Conservation (phyloP, 2,113 vertebrate genomes). For the Ploceus nigricollis region DNA sequence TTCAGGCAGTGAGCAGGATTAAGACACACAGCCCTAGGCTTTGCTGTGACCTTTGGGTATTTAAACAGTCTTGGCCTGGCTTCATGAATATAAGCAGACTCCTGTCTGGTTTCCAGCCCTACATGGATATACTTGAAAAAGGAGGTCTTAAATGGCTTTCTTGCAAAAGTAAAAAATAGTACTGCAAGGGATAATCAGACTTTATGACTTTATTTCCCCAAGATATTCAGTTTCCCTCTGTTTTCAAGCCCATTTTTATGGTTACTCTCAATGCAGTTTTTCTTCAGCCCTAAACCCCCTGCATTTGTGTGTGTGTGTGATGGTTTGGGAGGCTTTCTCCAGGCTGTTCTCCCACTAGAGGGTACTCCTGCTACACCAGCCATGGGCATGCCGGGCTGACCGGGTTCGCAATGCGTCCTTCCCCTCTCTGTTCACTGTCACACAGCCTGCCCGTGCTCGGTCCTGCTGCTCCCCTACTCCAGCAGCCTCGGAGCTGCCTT, state of each 20-base stretch:
- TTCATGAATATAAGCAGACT: not conserved
- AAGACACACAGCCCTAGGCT: slow-evolving; percentile 9
- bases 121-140: fast-evolving
- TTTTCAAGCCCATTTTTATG: not conserved
- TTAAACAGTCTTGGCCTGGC: slow-evolving; percentile 20
- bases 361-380: slow-evolving; percentile 40
- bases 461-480: not conserved
- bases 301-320: not conserved
- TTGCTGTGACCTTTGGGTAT: slow-evolving; percentile 43
- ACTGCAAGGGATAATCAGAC: not conserved
- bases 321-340: not conserved
- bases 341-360: slow-evolving; percentile 39
- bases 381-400: not conserved
- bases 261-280: not conserved
- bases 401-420: not conserved
- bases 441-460: not conserved
- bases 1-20: slow-evolving; percentile 27
- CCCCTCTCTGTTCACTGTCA: not conserved
- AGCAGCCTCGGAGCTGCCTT: not conserved
- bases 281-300: not conserved
- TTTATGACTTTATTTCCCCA: not conserved
- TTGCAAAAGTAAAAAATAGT: not conserved
- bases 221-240: not conserved
- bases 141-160: not conserved
- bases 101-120: not conserved